phyloP scores from a whole-genome alignment of 2,797 vertebrate genomes.

The Pagetopsis macropterus region DNA sequence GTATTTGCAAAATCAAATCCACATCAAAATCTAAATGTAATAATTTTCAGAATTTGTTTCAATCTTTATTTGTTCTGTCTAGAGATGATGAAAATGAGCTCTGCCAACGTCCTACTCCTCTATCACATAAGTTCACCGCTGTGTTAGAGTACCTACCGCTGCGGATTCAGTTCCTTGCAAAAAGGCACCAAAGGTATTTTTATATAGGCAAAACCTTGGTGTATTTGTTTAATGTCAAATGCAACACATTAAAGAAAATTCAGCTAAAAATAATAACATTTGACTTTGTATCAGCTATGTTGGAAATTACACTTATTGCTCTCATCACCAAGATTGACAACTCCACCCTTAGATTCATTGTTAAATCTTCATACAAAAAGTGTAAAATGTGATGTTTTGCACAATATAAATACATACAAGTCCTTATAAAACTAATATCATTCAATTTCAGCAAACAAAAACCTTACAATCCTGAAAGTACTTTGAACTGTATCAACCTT shows the following conservation, averaged over 20 bases:
- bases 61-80: too few species aligned
- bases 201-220: background rate
- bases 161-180: background rate
- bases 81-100: too few species aligned
- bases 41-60: too few species aligned
- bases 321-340: background rate
- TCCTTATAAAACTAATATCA: background rate
- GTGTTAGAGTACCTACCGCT: too few species aligned
- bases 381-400: background rate
- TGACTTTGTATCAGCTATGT: too few species aligned
- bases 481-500: background rate
- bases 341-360: background rate
- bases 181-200: background rate
- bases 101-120: too few species aligned
- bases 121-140: too few species aligned
- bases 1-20: background rate
- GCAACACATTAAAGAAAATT: background rate
- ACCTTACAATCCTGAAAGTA: background rate
- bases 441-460: background rate
- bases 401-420: background rate
- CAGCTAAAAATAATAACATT: background rate
- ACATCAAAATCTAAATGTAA: background rate
- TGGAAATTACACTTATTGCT: background rate
- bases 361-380: background rate
- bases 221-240: background rate